Evolutionary conservation across 2,888 invertebrate species (phyloP).

Genomic region (Drosophila anomalata): DNA sequence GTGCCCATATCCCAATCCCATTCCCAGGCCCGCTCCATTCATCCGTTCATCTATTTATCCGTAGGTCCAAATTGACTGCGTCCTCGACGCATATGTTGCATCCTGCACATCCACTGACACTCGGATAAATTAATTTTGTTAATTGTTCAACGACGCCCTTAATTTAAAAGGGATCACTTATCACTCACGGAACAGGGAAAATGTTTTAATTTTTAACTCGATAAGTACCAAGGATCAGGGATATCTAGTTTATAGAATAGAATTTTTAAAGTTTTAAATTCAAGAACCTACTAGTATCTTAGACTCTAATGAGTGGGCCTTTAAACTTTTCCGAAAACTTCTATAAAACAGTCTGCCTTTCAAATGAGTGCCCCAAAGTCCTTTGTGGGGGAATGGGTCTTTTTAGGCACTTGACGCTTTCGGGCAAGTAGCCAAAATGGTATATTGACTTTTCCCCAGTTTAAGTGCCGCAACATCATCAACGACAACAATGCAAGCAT

Average conservation of each 20-base stretch:
- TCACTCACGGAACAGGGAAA: not conserved
- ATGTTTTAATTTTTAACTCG: not conserved
- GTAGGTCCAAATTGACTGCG: slow-evolving; percentile 63
- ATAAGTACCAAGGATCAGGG: no score
- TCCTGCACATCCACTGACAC: slow-evolving; percentile 47
- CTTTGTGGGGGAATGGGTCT: slow-evolving; percentile 6
- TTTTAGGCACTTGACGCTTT: slow-evolving; percentile 47
- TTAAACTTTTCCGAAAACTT: not conserved
- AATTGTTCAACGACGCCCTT: slow-evolving; percentile 23
- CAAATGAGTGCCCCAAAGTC: not conserved
- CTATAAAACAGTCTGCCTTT: not conserved
- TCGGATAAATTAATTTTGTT: slow-evolving; percentile 57
- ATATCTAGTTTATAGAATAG: no score
- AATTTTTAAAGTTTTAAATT: no score
- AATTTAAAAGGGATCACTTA: slow-evolving; percentile 32
- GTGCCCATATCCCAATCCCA: slow-evolving; percentile 4
- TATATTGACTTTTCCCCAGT: slow-evolving; percentile 63
- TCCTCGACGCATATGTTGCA: slow-evolving; percentile 70
- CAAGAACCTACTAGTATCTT: no score
- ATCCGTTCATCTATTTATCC: slow-evolving; percentile 69
- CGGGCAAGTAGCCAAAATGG: slow-evolving; percentile 40
- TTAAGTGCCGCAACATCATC: slow-evolving; percentile 71
- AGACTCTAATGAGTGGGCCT: not conserved
- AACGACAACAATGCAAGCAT: slow-evolving; percentile 65
- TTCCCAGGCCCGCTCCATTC: slow-evolving; percentile 22